phyloP scores from a whole-genome alignment of 2,113 vertebrate genomes.

The Nothobranchius furzeri region DNA sequence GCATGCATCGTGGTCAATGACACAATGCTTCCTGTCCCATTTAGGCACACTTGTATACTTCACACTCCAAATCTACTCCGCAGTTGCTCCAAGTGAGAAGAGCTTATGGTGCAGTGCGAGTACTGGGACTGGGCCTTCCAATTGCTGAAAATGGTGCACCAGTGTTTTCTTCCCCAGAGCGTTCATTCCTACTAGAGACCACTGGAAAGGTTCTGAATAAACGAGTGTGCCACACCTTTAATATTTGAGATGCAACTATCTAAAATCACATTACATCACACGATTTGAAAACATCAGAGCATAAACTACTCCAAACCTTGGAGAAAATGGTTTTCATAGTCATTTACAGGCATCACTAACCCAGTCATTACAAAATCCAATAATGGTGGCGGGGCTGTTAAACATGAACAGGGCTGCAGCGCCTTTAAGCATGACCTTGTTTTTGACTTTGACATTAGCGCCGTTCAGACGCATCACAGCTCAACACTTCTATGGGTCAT shows the following conservation, averaged over 20 bases:
- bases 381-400: neutral
- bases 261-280: neutral
- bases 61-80: too few relatives aligned
- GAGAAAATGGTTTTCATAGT: neutral
- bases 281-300: neutral
- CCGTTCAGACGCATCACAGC: neutral
- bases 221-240: too few relatives aligned
- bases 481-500: constrained; percentile 25
- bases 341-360: neutral
- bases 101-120: too few relatives aligned
- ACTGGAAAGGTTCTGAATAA: too few relatives aligned
- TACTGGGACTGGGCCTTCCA: too few relatives aligned
- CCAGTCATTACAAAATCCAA: neutral
- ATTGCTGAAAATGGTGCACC: too few relatives aligned
- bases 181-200: too few relatives aligned
- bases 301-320: neutral
- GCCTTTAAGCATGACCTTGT: constrained; percentile 8
- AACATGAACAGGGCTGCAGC: neutral
- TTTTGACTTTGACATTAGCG: constrained; percentile 15
- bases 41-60: too few relatives aligned
- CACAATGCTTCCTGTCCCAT: too few relatives aligned
- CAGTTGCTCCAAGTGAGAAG: too few relatives aligned
- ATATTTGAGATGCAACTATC: neutral
- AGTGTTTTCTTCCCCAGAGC: too few relatives aligned
- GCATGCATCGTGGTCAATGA: too few relatives aligned